These are phyloP conservation scores for Sminthurides bifidus DNA, from an alignment of 1,140 invertebrate genomes.

Conservation along the genomic window DNA sequence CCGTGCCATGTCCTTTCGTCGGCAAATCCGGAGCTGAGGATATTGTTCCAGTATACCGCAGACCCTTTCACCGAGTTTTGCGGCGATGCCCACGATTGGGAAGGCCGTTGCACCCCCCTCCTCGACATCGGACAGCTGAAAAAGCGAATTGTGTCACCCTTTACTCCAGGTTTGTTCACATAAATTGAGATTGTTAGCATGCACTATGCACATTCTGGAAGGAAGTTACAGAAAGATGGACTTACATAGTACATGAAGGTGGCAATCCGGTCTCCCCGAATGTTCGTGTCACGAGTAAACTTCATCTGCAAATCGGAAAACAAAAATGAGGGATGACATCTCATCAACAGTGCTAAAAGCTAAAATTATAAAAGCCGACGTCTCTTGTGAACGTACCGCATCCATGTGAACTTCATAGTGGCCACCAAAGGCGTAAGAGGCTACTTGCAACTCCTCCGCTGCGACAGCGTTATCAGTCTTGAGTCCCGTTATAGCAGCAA, in stretches of 20 bases:
- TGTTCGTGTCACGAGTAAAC: background rate
- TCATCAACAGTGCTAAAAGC: background rate
- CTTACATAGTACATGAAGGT: conserved; percentile 27
- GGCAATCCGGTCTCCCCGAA: conserved; percentile 19
- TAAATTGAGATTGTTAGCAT: background rate
- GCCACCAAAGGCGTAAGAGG: conserved; percentile 20
- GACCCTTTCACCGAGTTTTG: conserved; percentile 22
- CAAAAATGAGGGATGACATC: background rate
- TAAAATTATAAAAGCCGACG: background rate
- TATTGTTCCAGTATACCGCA: conserved; percentile 23
- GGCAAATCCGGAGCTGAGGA: conserved; percentile 6
- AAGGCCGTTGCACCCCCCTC: conserved; percentile 18
- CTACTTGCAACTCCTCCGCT: conserved; percentile 21
- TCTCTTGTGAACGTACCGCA: conserved; percentile 6
- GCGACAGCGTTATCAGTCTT: conserved; percentile 13
- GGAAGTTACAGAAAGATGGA: background rate
- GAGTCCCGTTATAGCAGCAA: conserved; percentile 24
- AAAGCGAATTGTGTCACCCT: no score
- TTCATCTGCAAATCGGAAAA: background rate
- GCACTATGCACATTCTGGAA: background rate
- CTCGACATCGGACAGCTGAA: conserved; percentile 10
- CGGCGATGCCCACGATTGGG: conserved; percentile 10
- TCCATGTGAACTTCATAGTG: conserved; percentile 22
- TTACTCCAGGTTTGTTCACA: no score
- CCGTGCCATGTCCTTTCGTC: conserved; percentile 18